Evolutionary conservation across 2,888 invertebrate species (phyloP).

Genomic region (Eilema sororculum): DNA sequence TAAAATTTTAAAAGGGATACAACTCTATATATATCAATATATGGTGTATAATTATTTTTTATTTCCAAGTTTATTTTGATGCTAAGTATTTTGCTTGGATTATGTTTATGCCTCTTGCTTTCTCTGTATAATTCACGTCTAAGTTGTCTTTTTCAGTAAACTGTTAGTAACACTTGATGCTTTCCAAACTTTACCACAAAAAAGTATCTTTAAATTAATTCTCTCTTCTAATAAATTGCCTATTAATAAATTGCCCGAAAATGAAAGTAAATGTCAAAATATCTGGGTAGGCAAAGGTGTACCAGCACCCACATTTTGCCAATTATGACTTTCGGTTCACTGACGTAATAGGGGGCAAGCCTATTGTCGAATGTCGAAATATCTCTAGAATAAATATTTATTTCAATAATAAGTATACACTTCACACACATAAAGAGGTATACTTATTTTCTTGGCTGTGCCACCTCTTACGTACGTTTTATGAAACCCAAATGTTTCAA

Average conservation of each 20-base stretch:
- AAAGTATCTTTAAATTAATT: not conserved
- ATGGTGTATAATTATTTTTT: not conserved
- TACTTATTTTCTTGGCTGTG: too few relatives aligned
- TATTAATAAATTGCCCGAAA: too few relatives aligned
- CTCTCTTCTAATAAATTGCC: not conserved
- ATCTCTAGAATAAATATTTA: not conserved
- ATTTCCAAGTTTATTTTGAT: too few relatives aligned
- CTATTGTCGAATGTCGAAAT: not conserved
- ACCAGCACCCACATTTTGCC: too few relatives aligned
- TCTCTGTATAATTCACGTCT: not conserved
- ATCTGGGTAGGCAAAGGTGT: too few relatives aligned
- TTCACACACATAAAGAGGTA: too few relatives aligned
- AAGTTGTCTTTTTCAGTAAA: not conserved
- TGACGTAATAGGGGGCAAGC: too few relatives aligned
- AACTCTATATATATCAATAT: not conserved
- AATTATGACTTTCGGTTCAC: too few relatives aligned
- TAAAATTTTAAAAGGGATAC: not conserved
- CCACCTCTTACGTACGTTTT: too few relatives aligned
- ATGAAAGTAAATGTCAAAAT: too few relatives aligned
- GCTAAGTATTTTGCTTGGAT: too few relatives aligned
- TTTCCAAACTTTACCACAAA: not conserved
- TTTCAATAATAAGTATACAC: not conserved
- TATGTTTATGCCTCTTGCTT: not conserved
- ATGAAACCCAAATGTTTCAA: slow-evolving; percentile 32
- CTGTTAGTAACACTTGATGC: not conserved